A percentile compares a stretch with the other conserved stretches of the same genome.
phyloP scores from a whole-genome alignment of 2,113 vertebrate species.

The Cynocephalus volans region DNA sequence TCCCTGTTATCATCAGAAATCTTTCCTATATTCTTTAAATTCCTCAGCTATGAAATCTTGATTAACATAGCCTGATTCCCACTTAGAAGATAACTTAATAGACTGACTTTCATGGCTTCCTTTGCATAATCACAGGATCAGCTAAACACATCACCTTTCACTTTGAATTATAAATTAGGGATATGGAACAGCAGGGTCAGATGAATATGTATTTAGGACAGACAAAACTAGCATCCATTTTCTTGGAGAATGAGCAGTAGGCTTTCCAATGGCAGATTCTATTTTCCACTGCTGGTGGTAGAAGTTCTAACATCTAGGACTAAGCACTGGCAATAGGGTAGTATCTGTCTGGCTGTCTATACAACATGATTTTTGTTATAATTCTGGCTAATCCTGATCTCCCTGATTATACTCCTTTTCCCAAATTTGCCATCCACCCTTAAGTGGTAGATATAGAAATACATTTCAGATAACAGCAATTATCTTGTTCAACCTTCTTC shows the following conservation, averaged over 20 bases:
- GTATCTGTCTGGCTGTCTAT: neutral
- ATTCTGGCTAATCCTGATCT: neutral
- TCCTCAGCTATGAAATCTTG: neutral
- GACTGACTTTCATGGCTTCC: neutral
- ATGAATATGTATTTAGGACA: neutral
- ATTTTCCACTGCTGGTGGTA: neutral
- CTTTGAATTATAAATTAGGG: neutral
- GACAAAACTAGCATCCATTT: neutral
- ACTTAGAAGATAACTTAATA: neutral
- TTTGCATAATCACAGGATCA: neutral
- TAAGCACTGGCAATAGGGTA: neutral
- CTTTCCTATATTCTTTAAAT: neutral
- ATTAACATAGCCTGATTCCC: neutral
- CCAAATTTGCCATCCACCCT: neutral
- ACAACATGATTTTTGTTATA: neutral
- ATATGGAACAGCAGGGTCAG: neutral
- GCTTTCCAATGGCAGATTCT: neutral
- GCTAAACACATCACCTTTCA: neutral
- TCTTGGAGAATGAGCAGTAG: neutral
- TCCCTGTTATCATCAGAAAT: neutral
- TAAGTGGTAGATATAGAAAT: neutral
- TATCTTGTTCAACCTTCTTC: neutral
- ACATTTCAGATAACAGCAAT: neutral
- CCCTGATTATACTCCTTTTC: neutral
- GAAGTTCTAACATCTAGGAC: neutral